Percentiles rank a stretch among this genome's conserved stretches.
Conservation (phyloP, 2,888 invertebrate genomes). For the Stenodema calcarata region DNA sequence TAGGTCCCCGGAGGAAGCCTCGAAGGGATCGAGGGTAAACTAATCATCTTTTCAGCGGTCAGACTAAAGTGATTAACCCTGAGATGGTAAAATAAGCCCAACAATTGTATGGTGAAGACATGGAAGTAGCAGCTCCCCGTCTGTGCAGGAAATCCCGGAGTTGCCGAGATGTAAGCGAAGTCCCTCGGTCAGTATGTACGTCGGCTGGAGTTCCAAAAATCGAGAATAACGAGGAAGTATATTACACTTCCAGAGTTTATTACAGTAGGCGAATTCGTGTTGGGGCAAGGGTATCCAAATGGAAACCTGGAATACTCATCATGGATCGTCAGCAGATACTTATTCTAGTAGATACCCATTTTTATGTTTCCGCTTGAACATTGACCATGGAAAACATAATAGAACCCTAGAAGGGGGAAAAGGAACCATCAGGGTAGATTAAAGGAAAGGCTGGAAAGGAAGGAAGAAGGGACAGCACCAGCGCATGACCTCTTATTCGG, state of each 20-base stretch:
- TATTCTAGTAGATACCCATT: too few species aligned
- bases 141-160: not conserved
- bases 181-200: not conserved
- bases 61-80: too few species aligned
- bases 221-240: not conserved
- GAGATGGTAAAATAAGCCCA: too few species aligned
- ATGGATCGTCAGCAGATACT: not conserved
- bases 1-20: too few species aligned
- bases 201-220: not conserved
- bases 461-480: not conserved
- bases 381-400: too few species aligned
- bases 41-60: too few species aligned
- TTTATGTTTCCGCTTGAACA: too few species aligned
- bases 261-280: too few species aligned
- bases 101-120: not conserved
- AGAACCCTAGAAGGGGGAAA: not conserved
- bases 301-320: not conserved
- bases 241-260: not conserved
- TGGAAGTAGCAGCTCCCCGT: not conserved
- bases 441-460: not conserved
- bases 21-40: too few species aligned
- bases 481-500: conserved; percentile 28
- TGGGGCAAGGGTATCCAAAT: not conserved
- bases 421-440: not conserved
- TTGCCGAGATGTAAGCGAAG: not conserved